phyloP scores from a whole-genome alignment of 2,797 vertebrate species.

The Chromis chromis region DNA sequence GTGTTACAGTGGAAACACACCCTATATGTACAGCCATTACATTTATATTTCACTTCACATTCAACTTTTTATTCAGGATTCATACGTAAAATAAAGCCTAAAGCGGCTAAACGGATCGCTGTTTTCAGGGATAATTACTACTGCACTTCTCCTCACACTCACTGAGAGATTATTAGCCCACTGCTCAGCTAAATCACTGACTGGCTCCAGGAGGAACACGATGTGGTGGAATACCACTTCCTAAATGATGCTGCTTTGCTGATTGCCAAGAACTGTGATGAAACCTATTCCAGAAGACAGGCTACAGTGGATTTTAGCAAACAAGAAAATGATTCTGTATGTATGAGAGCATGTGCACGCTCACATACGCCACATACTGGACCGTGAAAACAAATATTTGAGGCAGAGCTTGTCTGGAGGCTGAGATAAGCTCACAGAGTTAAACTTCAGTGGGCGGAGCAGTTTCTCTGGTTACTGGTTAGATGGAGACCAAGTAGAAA shows the following conservation, averaged over 20 bases:
- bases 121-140: constrained; percentile 16
- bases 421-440: constrained; percentile 50
- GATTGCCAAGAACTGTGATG: constrained; percentile 38
- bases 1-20: not conserved
- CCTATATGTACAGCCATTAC: not conserved
- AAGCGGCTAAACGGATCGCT: constrained; percentile 5
- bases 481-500: not conserved
- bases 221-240: constrained; percentile 26
- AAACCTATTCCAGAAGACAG: constrained; percentile 26
- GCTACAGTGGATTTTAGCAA: constrained; percentile 36
- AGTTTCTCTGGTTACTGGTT: constrained; percentile 9
- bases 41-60: not conserved
- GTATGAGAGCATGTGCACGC: constrained; percentile 5
- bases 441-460: constrained; percentile 48
- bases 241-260: constrained; percentile 33
- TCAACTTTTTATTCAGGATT: not conserved
- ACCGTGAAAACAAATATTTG: constrained; percentile 40
- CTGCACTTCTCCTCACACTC: constrained; percentile 9
- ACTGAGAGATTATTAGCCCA: not conserved
- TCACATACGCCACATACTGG: constrained; percentile 8
- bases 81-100: not conserved
- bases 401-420: constrained; percentile 43
- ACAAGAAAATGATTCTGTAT: constrained; percentile 34
- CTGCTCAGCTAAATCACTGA: constrained; percentile 25
- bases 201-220: constrained; percentile 32